Evolutionary conservation across 2,797 vertebrate genomes (phyloP).

Genomic region (Euphonia xanthogaster): DNA sequence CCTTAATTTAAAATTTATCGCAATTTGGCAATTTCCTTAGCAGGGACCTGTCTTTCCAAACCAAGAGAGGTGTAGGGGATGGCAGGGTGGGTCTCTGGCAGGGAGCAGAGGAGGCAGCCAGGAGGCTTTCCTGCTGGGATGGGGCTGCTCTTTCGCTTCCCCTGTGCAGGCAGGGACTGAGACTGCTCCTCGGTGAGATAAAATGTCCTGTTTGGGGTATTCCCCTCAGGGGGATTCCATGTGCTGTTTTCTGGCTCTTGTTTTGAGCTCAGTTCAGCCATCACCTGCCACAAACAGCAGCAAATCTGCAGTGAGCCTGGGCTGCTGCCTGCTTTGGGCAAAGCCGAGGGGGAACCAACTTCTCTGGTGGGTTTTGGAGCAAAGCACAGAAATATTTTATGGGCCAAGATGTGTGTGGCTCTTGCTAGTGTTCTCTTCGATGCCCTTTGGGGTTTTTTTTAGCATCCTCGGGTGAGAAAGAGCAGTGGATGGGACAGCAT

Average conservation of each 20-base stretch:
- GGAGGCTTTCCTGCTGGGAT: background rate
- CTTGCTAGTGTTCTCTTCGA: background rate
- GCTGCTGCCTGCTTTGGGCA: background rate
- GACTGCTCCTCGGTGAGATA: background rate
- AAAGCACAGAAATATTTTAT: background rate
- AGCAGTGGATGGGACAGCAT: background rate
- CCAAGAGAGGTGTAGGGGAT: background rate
- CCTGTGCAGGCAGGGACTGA: background rate
- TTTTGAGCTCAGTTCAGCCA: background rate
- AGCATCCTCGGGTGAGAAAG: background rate
- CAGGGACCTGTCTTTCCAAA: no score
- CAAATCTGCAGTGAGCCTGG: background rate
- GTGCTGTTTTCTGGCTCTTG: accelerated
- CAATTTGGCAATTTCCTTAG: no score
- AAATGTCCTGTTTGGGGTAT: background rate
- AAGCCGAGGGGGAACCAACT: background rate
- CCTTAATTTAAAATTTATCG: no score
- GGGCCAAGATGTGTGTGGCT: accelerated
- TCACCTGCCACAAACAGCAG: accelerated
- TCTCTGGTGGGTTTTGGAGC: background rate
- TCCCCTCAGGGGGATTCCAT: accelerated
- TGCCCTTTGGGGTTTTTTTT: background rate
- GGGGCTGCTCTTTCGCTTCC: background rate
- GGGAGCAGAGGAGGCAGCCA: background rate
- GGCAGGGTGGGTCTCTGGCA: background rate